Base-by-base conservation (phyloP, 64 coral and sea anemone species). In the Actinia tenebrosa region DNA sequence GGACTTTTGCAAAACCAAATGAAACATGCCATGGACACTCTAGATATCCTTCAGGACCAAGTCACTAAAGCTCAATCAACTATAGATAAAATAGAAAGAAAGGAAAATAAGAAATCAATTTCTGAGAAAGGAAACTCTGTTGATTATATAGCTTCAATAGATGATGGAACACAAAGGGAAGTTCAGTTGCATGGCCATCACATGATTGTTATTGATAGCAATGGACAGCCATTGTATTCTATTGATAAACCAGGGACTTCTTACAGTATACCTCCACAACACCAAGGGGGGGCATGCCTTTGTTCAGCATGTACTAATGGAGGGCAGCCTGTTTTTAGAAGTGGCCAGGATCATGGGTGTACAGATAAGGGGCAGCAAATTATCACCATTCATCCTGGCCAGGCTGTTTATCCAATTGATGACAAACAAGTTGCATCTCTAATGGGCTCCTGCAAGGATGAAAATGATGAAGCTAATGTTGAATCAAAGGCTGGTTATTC, bases 1-100 rank as follows among this genome's bases (percentile, higher is more conserved):
- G 86, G 90, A 47, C 79, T 92, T 25, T 58, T 92, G 18, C 90
- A 86, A 37, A 92, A 92, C 17, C 90, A 92, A 47, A 92, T 92
- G 90, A 92, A 92, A 61, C 90, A 92, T 87, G 90, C 90, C 17
- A 87, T 86, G 56, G 90, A 92, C 79, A 92, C 90, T 55, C 37
- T 92, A 37, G 79, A 86, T 79, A 92, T 92, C 72, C 86, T 92
- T 69, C 90, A 92, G 16, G 85, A 92, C 15, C 90, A 92, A 83
- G 90, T 92, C 64, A 86, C 63, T 10, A 82, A 87, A 66, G 90
- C 90, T 30, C 90, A 92, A 23, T 87, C 47, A 72, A 92, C 90
- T 54, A 86, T 92, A 60, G 86, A 86, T 25, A 85, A 85, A 63
- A 53, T 85, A 60, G 83, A 85, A 30, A 44, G 83, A 85, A 85